Percentiles rank a stretch among this genome's conserved stretches.
Evolutionary conservation across 1,140 invertebrate species (phyloP).

Genomic region (Formica exsecta): DNA sequence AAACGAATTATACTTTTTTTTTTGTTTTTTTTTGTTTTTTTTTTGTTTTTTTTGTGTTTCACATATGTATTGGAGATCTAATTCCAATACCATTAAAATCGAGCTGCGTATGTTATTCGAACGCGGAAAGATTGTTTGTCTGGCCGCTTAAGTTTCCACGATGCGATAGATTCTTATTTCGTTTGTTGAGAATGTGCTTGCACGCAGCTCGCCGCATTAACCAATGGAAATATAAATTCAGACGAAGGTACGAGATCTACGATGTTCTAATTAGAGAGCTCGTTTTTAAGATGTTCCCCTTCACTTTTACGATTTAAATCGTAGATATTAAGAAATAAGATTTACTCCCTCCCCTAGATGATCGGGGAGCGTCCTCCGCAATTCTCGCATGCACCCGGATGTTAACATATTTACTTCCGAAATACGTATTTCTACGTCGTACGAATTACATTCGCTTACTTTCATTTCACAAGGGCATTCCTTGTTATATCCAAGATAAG

Average conservation of each 20-base stretch:
- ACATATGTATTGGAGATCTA: constrained; percentile 65
- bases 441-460: constrained; percentile 65
- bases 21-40: background rate
- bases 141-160: constrained; percentile 20
- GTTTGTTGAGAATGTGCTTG: constrained; percentile 49
- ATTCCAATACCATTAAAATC: constrained; percentile 62
- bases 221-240: constrained; percentile 50
- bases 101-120: constrained; percentile 65
- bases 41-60: constrained; percentile 10
- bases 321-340: constrained; percentile 57
- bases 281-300: constrained; percentile 57
- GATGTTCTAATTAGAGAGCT: constrained; percentile 55
- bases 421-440: constrained; percentile 59
- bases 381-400: constrained; percentile 63
- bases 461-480: constrained; percentile 67
- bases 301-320: constrained; percentile 67
- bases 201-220: constrained; percentile 55
- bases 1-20: constrained; percentile 11
- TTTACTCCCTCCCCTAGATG: constrained; percentile 35
- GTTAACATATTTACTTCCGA: constrained; percentile 61
- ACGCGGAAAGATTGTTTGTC: constrained; percentile 37
- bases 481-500: constrained; percentile 61
- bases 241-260: constrained; percentile 60
- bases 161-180: constrained; percentile 40
- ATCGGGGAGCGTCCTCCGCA: constrained; percentile 17